Base-by-base conservation (phyloP, 1,140 invertebrate species). In the Aphaenogaster floridana region DNA sequence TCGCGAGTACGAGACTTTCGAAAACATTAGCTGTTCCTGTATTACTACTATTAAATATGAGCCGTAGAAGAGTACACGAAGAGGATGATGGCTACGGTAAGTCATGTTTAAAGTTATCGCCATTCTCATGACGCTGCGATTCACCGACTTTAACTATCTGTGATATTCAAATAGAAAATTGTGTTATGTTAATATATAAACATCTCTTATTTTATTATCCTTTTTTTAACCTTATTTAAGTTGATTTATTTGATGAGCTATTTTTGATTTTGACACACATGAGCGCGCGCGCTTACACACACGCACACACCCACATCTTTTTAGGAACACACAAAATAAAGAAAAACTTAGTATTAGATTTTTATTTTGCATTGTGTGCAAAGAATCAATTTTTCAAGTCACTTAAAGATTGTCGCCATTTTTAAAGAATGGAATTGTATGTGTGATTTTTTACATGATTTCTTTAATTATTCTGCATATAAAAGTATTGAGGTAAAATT, bases 41-140 rank as follows among this genome's bases (percentile, higher is more conserved):
- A 5, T 71, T 59, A 28, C 28, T 28, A 28, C 28, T 28, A 5
- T 36, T 1, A 66, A 86, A 93, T 91, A 98, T 98, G 97, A 98
- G 97, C 96, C 96, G 97, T 63, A 96, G 97, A 95, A 96, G 97
- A 91, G 95, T 96, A 50, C 97, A 98, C 91, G 97, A 98, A 84
- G 97, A 98, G 80, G 97, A 98, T 85, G 97, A 98, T 96, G 97
- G 97, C 90, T 98, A 98, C 91, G 97, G 97, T 97, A 95, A 95
- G 92, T 95, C 50, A 0, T 13, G 4, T 3, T 59, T 78, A 8
- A 36, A 4, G 42, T 48, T 52, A 34, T 17, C 13, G 11, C 8
- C 4, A 0, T 15, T 48, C 21, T 50, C 28, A 4, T 72, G 39
- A 83, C 1, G 28, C 13, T 54, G 11, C 34, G 45, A 80, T 21